A percentile compares a stretch with the other conserved stretches of the same genome.
Evolutionary conservation across 2,113 vertebrate species (phyloP).

Genomic region (Mesitornis unicolor): DNA sequence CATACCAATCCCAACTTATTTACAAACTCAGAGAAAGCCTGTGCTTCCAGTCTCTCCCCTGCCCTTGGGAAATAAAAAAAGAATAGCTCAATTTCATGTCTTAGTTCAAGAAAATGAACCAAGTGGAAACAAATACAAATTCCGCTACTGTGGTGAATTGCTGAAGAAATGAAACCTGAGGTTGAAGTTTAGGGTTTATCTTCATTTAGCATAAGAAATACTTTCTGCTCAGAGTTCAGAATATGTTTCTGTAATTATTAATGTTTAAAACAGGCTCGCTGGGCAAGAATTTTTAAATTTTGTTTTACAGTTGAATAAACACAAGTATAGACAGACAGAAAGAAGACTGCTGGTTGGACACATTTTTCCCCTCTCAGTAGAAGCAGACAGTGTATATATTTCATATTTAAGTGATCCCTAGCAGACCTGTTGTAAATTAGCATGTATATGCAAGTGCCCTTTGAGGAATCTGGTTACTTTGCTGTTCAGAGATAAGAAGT

Average conservation of each 20-base stretch:
- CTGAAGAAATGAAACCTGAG: not conserved
- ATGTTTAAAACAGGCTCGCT: not conserved
- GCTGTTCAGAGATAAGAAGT: not conserved
- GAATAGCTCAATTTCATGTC: not conserved
- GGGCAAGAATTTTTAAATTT: not conserved
- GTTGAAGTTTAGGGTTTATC: not conserved
- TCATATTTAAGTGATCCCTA: not conserved
- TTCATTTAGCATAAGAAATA: not conserved
- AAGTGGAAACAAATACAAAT: not conserved
- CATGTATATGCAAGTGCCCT: not conserved
- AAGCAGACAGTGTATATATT: not conserved
- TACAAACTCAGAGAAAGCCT: not conserved
- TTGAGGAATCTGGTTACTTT: not conserved
- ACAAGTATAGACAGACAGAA: not conserved
- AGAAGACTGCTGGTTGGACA: not conserved
- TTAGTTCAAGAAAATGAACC: not conserved
- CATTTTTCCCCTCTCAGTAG: not conserved
- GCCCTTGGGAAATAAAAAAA: not conserved
- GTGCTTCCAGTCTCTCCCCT: not conserved
- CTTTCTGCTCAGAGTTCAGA: not conserved
- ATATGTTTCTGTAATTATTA: not conserved
- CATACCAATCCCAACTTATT: not conserved
- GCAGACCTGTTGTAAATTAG: not conserved
- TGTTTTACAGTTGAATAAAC: not conserved
- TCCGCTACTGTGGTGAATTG: not conserved